Percentiles rank a stretch among this genome's conserved stretches.
phyloP scores from a whole-genome alignment of 1,140 invertebrate genomes.

The Philopotamus ludificatus region DNA sequence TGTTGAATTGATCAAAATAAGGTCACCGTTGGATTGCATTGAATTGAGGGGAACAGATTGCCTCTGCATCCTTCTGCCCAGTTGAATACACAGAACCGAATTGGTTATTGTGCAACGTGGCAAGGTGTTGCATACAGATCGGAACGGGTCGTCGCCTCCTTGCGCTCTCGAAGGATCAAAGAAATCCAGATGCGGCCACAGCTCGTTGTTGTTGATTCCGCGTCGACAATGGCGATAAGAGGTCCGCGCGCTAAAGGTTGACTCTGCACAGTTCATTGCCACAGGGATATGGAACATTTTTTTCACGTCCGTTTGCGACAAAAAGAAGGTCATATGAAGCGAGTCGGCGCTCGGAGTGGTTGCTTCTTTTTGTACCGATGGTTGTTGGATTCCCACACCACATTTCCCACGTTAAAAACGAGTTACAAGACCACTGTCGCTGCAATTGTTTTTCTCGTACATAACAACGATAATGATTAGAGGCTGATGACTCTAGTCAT shows the following conservation, averaged over 20 bases:
- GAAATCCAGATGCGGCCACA: too few species aligned
- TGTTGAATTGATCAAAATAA: too few species aligned
- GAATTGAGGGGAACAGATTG: too few species aligned
- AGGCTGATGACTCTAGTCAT: too few species aligned
- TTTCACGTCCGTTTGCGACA: not conserved
- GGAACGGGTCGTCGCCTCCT: too few species aligned
- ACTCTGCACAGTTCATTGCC: not conserved
- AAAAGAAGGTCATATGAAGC: not conserved
- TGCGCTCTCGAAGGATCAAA: too few species aligned
- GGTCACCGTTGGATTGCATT: too few species aligned
- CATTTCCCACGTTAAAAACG: conserved; percentile 18
- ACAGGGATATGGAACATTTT: not conserved
- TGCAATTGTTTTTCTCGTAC: conserved; percentile 5
- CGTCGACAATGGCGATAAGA: not conserved
- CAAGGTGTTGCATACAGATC: too few species aligned
- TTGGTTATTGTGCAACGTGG: too few species aligned
- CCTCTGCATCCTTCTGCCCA: too few species aligned
- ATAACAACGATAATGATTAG: not conserved
- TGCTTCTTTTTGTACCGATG: not conserved
- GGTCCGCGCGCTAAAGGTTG: not conserved
- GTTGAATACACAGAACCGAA: too few species aligned
- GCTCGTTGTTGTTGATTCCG: not conserved
- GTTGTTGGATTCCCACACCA: conserved; percentile 14
- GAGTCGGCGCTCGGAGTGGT: conserved; percentile 6
- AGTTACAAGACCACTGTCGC: conserved; percentile 1